Evolutionary conservation across 1,140 invertebrate genomes (phyloP), one percentile per base, ranked within the genome.

Genomic region (Heliconius himera): DNA sequence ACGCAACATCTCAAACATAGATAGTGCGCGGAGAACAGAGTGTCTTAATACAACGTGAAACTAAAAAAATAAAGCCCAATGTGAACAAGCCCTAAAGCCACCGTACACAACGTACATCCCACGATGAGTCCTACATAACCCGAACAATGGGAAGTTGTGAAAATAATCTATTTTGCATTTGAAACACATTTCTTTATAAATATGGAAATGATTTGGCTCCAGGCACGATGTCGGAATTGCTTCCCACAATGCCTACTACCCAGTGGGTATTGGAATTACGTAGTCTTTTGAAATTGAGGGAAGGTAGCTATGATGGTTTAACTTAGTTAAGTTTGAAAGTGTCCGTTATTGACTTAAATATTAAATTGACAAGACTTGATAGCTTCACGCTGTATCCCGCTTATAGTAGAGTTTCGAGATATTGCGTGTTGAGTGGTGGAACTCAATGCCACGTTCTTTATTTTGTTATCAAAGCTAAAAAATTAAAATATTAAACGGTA

Each of bases 161-260:
- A 66, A 66, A 66, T 66, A 66, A 66, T 66, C 60, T 66, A 66
- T 66, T 66, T 66, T 66, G 60, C 60, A 66, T 66, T 66, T 66
- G 60, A 66, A 66, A 66, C 60, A 66, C 60, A 66, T 66, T 66
- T 66, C 60, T 66, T 66, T 66, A 66, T 66, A 66, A 66, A 66
- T 66, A 66, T 66, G 60, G 60, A 66, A 66, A 66, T 66, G 60
- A 26, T 29, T 66, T 66, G 60, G 60, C 60, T 66, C 60, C 13
- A 66, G 60, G 60, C 60, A n/a, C 60, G 60, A 29, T 66, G 9
- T 29, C 60, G 26, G 60, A 6, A 66, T 66, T 66, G 60, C 60
- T 66, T 66, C 11, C 56, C 60, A 66, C 60, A 66, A 66, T 66
- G 26, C 60, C 60, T 16, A 29, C 26, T 29, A 16, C 3, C 60